These are phyloP conservation scores for Nothobranchius kuhntae DNA, from an alignment of 2,113 vertebrate species.

Conservation along the genomic window DNA sequence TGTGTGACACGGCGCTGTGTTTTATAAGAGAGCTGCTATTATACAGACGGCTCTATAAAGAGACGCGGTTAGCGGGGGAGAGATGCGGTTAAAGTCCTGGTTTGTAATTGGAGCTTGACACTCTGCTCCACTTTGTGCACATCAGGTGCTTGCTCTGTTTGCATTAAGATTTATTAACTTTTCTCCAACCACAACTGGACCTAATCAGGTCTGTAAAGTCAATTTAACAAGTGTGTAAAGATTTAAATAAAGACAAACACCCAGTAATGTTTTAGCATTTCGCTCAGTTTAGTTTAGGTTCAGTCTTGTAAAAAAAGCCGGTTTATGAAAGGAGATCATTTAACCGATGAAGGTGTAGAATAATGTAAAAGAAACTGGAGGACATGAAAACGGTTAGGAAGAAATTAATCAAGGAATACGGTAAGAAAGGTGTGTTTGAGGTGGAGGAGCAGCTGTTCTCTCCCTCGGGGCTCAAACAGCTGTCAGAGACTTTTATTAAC, in stretches of 20 bases:
- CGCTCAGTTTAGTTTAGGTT: conserved; percentile 1
- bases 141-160: conserved; percentile 38
- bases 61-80: conserved; percentile 52
- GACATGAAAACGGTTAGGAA: conserved; percentile 61
- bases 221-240: not conserved
- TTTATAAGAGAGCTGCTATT: conserved; percentile 73
- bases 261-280: not conserved
- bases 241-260: not conserved
- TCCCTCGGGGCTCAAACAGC: conserved; percentile 86
- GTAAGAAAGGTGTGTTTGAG: conserved; percentile 58
- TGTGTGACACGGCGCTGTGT: conserved; percentile 66
- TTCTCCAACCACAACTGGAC: not conserved
- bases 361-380: conserved; percentile 21
- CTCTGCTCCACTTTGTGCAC: conserved; percentile 44
- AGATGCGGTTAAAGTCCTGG: conserved; percentile 53
- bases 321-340: not conserved
- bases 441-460: conserved; percentile 84
- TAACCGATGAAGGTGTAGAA: not conserved
- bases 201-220: not conserved
- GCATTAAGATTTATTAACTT: conserved; percentile 33
- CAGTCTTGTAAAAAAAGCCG: not conserved
- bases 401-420: conserved; percentile 61
- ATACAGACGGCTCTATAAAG: conserved; percentile 66
- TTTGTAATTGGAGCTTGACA: conserved; percentile 53
- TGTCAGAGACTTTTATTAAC: conserved; percentile 83